Conservation (phyloP, 92 coral and sea anemone genomes). For the Zoanthus gigantus region DNA sequence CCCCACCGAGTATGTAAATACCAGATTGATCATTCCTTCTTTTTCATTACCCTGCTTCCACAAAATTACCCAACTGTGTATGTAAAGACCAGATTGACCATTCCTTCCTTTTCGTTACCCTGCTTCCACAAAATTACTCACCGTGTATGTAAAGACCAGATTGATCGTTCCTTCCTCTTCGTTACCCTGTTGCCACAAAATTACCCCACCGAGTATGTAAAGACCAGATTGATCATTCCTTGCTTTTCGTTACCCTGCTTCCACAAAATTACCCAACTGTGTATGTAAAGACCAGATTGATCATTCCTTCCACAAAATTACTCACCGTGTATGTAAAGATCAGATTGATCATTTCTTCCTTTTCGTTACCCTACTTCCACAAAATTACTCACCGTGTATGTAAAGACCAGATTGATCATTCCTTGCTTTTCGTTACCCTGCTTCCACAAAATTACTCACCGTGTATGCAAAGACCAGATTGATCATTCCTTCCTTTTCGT, state of each 20-base stretch:
- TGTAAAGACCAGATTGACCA: too few species aligned
- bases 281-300: too few species aligned
- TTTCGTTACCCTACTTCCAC: too few species aligned
- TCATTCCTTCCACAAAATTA: not conserved
- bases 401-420: too few species aligned
- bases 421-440: constrained; percentile 98
- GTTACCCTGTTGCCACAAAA: constrained; percentile 88
- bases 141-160: constrained; percentile 88
- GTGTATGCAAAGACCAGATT: constrained; percentile 87
- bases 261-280: too few species aligned
- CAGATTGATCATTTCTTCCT: too few species aligned
- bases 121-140: constrained; percentile 62
- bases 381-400: too few species aligned
- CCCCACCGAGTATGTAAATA: constrained; percentile 86
- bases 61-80: too few species aligned
- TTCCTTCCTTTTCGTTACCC: constrained; percentile 95
- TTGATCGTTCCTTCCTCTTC: constrained; percentile 99
- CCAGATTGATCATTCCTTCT: constrained; percentile 97
- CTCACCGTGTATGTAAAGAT: constrained; percentile 9
- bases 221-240: too few species aligned
- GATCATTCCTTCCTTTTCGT: constrained; percentile 98
- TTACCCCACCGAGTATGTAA: too few species aligned
- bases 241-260: too few species aligned
- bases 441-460: constrained; percentile 56
- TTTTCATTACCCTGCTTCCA: constrained; percentile 98